Conservation (phyloP, 2,888 invertebrate species). For the Synanthedon tipuliformis region DNA sequence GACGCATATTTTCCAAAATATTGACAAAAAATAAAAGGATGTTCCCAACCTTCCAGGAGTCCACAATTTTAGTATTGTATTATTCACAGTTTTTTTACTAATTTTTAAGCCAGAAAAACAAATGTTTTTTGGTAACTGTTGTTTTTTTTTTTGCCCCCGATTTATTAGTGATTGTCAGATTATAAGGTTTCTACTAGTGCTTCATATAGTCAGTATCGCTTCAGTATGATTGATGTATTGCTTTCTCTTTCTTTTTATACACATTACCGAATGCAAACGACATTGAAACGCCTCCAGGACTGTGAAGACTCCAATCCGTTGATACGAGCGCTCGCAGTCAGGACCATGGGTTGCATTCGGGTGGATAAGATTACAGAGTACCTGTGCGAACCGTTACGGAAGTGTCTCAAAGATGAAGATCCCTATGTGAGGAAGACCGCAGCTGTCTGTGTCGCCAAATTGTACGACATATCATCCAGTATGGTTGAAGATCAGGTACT, state of each 20-base stretch:
- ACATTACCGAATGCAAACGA: conserved; percentile 32
- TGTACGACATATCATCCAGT: conserved; percentile 93
- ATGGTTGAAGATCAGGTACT: conserved; percentile 71
- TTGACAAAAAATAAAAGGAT: too few species aligned
- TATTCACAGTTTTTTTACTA: too few species aligned
- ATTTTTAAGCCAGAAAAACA: too few species aligned
- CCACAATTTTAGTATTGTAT: too few species aligned
- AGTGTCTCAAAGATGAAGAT: conserved; percentile 94
- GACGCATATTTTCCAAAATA: too few species aligned
- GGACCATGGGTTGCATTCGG: conserved; percentile 99
- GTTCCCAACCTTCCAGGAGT: too few species aligned
- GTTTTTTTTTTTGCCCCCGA: too few species aligned
- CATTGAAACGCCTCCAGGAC: conserved; percentile 74
- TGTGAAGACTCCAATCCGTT: conserved; percentile 99
- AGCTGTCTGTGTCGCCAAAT: conserved; percentile 98
- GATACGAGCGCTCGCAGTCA: conserved; percentile 96
- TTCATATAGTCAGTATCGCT: conserved; percentile 46
- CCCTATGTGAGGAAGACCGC: conserved; percentile 99
- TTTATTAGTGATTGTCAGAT: conserved; percentile 3
- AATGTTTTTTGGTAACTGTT: too few species aligned
- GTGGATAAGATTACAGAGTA: conserved; percentile 99
- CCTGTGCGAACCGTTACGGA: conserved; percentile 96
- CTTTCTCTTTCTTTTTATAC: conserved; percentile 31
- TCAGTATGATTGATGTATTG: conserved; percentile 44
- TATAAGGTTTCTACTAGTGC: conserved; percentile 25